Evolutionary conservation across 2,797 vertebrate species (phyloP).

Genomic region (Cuniculus paca): DNA sequence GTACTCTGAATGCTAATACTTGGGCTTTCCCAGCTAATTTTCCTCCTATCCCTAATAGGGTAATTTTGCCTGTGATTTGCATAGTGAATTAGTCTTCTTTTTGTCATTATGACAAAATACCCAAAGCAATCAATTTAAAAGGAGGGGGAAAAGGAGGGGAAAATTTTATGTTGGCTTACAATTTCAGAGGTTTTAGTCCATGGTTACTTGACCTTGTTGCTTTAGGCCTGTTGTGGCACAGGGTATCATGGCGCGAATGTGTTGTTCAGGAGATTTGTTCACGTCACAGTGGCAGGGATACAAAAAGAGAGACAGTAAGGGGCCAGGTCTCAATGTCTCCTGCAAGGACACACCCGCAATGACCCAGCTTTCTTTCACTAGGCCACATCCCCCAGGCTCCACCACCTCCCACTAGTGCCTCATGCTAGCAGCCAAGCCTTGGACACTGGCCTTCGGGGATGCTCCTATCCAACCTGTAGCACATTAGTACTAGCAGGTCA

Average conservation of each 20-base stretch:
- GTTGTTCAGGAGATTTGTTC: background rate
- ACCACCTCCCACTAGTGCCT: background rate
- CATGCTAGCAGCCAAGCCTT: background rate
- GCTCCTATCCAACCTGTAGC: background rate
- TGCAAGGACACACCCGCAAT: background rate
- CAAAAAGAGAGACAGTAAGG: background rate
- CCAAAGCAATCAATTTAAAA: background rate
- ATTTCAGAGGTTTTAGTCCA: background rate
- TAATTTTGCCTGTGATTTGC: slow-evolving; percentile 6
- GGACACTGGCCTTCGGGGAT: background rate
- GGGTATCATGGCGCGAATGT: background rate
- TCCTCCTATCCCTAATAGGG: background rate
- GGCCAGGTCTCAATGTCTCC: background rate
- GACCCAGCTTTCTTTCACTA: background rate
- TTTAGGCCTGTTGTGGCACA: background rate
- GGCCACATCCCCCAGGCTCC: too few species aligned
- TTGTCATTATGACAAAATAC: background rate
- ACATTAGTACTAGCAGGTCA: background rate
- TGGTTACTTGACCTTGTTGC: background rate
- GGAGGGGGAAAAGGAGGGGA: background rate
- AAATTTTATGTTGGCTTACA: background rate
- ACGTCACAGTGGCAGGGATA: background rate
- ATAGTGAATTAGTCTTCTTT: background rate
- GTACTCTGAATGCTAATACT: background rate
- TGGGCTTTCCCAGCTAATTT: background rate